phyloP scores from a whole-genome alignment of 2,113 vertebrate genomes.

The Ochotona princeps region DNA sequence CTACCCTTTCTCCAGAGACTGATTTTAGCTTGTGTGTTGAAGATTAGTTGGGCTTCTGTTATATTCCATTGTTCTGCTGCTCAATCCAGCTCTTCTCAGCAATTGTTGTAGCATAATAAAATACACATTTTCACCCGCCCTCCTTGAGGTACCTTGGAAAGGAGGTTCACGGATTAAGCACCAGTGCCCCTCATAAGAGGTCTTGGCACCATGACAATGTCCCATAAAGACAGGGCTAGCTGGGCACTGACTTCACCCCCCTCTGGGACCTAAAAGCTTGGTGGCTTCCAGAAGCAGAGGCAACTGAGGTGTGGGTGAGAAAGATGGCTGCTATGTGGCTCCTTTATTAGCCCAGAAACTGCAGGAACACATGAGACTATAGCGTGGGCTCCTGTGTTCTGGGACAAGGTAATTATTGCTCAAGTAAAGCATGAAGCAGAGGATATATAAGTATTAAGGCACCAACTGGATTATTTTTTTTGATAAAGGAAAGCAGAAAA shows the following conservation, averaged over 20 bases:
- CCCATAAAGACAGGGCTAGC: too few species aligned
- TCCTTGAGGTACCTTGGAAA: background rate
- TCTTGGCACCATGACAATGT: too few species aligned
- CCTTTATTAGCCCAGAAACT: too few species aligned
- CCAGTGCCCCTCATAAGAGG: background rate
- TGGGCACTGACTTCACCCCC: too few species aligned
- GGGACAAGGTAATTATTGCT: background rate
- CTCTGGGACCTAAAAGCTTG: background rate
- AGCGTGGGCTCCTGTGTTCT: too few species aligned
- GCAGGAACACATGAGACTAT: too few species aligned
- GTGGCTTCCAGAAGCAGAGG: background rate
- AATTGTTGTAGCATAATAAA: background rate
- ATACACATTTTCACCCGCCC: background rate
- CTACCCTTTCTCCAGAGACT: too few species aligned
- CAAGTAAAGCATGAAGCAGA: background rate
- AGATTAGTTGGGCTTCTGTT: too few species aligned
- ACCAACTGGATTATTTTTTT: background rate
- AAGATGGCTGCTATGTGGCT: background rate
- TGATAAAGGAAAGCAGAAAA: background rate
- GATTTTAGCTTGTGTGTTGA: too few species aligned
- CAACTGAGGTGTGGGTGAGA: background rate
- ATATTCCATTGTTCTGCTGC: background rate
- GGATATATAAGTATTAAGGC: background rate
- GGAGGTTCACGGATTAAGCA: too few species aligned
- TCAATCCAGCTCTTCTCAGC: background rate